A percentile compares a stretch with the other conserved stretches of the same genome.
These are phyloP conservation scores for Cercopithecus mona DNA, from an alignment of 2,113 vertebrate species.

Conservation along the genomic window DNA sequence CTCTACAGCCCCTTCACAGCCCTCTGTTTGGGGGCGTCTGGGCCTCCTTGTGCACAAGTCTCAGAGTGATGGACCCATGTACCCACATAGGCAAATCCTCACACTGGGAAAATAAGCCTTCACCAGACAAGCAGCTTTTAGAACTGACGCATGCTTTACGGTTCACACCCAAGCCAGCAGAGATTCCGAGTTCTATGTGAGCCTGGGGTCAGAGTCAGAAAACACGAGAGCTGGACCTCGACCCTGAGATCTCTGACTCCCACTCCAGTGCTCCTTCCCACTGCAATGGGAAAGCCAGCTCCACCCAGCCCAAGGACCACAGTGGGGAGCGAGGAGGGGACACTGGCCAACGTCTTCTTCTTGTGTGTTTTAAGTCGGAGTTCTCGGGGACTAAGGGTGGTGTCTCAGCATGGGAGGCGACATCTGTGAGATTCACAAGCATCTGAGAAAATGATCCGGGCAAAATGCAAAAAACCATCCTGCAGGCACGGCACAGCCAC, in stretches of 20 bases:
- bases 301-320: not conserved
- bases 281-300: not conserved
- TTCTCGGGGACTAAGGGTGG: not conserved
- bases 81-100: not conserved
- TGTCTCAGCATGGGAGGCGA: not conserved
- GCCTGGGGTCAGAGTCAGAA: not conserved
- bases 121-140: not conserved
- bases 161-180: not conserved
- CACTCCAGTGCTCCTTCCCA: not conserved
- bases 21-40: accelerated
- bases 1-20: not conserved
- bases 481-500: not conserved
- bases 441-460: not conserved
- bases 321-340: not conserved
- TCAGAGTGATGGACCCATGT: not conserved
- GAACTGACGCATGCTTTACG: not conserved
- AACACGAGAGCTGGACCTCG: not conserved
- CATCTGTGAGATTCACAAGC: not conserved
- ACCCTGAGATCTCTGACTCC: not conserved
- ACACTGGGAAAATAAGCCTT: not conserved
- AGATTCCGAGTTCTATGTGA: not conserved
- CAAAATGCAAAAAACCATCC: not conserved
- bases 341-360: not conserved
- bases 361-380: not conserved
- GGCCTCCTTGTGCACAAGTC: not conserved